These are phyloP conservation scores for Andrena minutula DNA, from an alignment of 2,888 invertebrate species.

Conservation along the genomic window DNA sequence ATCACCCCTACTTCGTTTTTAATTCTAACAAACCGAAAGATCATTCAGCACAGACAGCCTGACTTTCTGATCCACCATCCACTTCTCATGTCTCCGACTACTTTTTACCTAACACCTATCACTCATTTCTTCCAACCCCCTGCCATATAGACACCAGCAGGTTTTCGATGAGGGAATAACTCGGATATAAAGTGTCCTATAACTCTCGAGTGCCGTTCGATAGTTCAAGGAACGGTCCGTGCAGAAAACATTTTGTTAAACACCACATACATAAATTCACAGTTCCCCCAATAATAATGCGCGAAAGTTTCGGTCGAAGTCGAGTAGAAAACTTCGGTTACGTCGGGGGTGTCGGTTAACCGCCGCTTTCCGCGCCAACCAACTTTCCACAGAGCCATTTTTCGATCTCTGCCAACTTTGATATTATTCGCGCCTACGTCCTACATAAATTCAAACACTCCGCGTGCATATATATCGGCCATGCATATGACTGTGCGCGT, in stretches of 20 bases:
- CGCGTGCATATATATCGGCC: constrained; percentile 45
- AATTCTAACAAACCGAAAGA: background rate
- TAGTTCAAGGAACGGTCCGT: constrained; percentile 23
- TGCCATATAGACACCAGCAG: background rate
- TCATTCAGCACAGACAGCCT: background rate
- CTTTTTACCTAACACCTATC: background rate
- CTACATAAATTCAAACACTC: constrained; percentile 67
- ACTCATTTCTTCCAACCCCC: background rate
- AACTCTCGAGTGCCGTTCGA: background rate
- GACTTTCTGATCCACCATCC: background rate
- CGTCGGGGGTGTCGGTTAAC: constrained; percentile 46
- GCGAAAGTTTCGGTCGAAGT: constrained; percentile 39
- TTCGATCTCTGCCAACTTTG: constrained; percentile 63
- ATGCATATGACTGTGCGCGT: constrained; percentile 48
- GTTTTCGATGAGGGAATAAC: background rate
- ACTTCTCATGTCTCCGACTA: background rate
- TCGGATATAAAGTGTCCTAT: background rate
- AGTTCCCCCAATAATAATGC: constrained; percentile 48
- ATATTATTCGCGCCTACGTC: constrained; percentile 65
- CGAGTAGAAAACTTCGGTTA: constrained; percentile 52
- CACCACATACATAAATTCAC: constrained; percentile 54
- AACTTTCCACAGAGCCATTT: constrained; percentile 53
- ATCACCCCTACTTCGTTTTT: background rate
- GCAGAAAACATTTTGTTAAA: constrained; percentile 51
- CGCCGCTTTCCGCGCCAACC: constrained; percentile 31